Conservation (phyloP, 2,113 vertebrate genomes). For the Scopus umbretta region DNA sequence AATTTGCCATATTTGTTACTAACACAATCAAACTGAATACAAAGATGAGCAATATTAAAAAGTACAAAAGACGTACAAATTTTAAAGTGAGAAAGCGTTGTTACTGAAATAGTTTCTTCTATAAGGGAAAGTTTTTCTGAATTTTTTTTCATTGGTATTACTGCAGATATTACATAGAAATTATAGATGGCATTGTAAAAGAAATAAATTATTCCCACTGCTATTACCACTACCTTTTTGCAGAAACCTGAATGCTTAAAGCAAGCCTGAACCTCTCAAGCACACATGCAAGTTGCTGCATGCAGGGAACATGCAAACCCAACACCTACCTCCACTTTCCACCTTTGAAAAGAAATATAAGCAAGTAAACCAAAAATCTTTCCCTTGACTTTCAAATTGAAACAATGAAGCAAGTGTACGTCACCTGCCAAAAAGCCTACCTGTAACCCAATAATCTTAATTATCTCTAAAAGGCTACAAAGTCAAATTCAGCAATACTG, state of each 20-base stretch:
- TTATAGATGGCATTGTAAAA: background rate
- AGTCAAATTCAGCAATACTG: background rate
- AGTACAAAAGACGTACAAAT: background rate
- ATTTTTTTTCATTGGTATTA: background rate
- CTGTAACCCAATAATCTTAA: background rate
- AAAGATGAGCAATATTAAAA: background rate
- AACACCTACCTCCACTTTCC: conserved; percentile 31
- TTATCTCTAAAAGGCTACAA: background rate
- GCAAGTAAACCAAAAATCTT: background rate
- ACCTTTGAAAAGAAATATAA: conserved; percentile 23
- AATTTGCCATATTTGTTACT: background rate
- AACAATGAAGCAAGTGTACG: background rate
- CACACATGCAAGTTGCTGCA: background rate
- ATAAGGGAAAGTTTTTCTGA: background rate
- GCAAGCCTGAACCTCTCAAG: background rate
- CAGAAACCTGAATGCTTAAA: background rate
- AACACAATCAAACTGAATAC: background rate
- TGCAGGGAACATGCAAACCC: conserved; percentile 19
- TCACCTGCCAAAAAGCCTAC: background rate
- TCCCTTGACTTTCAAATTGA: background rate
- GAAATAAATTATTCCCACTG: background rate
- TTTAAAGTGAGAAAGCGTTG: background rate
- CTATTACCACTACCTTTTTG: background rate
- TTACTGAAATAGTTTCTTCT: background rate
- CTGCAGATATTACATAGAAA: background rate